phyloP scores from a whole-genome alignment of 2,888 invertebrate species.

The Patella pellucida region DNA sequence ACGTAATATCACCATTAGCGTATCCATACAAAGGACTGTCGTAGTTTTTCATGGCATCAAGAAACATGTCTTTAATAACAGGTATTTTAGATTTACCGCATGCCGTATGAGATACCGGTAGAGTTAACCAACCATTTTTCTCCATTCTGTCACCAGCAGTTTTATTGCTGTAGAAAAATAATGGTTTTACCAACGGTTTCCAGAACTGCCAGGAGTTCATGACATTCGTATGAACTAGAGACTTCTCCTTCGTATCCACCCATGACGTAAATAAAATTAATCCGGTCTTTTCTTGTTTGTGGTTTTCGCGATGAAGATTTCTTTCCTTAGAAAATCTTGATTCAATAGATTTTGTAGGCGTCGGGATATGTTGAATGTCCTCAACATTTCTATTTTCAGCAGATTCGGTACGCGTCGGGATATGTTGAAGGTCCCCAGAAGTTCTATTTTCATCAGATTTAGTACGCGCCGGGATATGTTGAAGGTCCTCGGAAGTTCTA shows the following conservation, averaged over 20 bases:
- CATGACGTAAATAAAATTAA: constrained; percentile 29
- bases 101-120: background rate
- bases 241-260: constrained; percentile 18
- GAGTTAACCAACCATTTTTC: constrained; percentile 17
- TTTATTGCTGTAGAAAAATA: constrained; percentile 22
- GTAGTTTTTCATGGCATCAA: constrained; percentile 7
- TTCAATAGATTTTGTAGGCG: too few relatives aligned
- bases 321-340: too few relatives aligned
- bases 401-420: too few relatives aligned
- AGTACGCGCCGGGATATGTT: too few relatives aligned
- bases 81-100: constrained; percentile 24
- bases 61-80: constrained; percentile 29
- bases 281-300: background rate
- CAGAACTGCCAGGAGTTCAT: constrained; percentile 24
- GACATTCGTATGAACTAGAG: constrained; percentile 20
- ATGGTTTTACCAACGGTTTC: constrained; percentile 13
- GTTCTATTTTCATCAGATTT: too few relatives aligned
- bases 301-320: background rate
- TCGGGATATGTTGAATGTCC: too few relatives aligned
- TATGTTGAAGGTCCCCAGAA: too few relatives aligned
- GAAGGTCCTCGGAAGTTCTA: too few relatives aligned
- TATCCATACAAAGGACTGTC: constrained; percentile 25
- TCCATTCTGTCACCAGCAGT: background rate
- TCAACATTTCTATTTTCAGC: too few relatives aligned
- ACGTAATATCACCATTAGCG: constrained; percentile 30